Conservation (phyloP, 2,888 invertebrate species). For the Rotaria socialis region DNA sequence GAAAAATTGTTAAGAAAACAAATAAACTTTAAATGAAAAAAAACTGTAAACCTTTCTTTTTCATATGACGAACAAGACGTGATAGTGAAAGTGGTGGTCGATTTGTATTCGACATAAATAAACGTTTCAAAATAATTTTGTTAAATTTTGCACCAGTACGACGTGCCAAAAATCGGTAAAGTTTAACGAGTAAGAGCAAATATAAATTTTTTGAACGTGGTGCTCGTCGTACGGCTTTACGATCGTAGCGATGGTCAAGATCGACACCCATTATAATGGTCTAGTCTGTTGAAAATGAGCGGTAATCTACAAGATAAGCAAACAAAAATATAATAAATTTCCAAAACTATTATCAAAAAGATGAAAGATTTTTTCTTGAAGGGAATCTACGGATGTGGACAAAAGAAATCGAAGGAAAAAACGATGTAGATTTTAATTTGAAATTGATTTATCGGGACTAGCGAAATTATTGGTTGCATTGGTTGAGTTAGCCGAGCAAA, state of each 20-base stretch:
- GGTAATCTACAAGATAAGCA: background rate
- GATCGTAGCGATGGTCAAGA: slow-evolving; percentile 97
- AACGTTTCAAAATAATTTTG: slow-evolving; percentile 80
- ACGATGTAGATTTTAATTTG: background rate
- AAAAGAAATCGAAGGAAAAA: background rate
- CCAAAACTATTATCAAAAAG: slow-evolving; percentile 12
- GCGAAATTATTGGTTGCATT: background rate
- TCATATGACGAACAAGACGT: slow-evolving; percentile 76
- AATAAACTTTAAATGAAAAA: too few species aligned
- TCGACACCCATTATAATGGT: slow-evolving; percentile 76
- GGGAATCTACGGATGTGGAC: background rate
- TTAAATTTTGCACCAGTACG: slow-evolving; percentile 94
- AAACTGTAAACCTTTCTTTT: slow-evolving; percentile 67
- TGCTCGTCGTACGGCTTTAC: slow-evolving; percentile 93
- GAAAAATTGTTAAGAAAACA: background rate
- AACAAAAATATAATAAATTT: background rate
- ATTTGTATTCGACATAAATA: slow-evolving; percentile 95
- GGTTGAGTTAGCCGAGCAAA: background rate
- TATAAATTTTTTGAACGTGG: slow-evolving; percentile 98
- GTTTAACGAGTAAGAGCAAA: slow-evolving; percentile 89
- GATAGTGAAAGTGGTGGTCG: slow-evolving; percentile 87
- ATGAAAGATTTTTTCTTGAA: background rate
- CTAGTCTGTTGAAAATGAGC: background rate
- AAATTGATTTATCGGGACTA: background rate
- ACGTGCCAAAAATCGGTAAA: slow-evolving; percentile 92